These are phyloP conservation scores for Columba guinea DNA, from an alignment of 2,797 vertebrate genomes.

Conservation along the genomic window DNA sequence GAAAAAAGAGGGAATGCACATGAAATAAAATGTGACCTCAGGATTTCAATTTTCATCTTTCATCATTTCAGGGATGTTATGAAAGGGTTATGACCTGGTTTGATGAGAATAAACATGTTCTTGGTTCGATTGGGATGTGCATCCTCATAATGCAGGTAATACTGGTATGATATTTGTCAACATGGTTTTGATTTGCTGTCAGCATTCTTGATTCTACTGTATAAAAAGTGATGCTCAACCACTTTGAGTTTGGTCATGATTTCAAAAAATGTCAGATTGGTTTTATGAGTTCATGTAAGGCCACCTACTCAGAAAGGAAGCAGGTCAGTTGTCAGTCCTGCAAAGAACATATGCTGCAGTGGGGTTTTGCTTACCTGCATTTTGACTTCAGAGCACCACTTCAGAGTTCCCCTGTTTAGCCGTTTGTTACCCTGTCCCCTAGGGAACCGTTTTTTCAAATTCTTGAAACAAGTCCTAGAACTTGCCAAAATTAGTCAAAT, in stretches of 20 bases:
- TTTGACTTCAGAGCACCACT: not conserved
- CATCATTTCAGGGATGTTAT: slow-evolving; percentile 88
- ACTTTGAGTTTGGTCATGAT: not conserved
- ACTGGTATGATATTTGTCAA: not conserved
- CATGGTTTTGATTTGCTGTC: not conserved
- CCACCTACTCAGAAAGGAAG: not conserved
- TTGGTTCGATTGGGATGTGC: slow-evolving; percentile 93
- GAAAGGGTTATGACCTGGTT: slow-evolving; percentile 94
- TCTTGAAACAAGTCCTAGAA: not conserved
- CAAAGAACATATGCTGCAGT: not conserved
- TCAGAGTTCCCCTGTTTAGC: not conserved
- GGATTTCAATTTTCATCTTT: not conserved
- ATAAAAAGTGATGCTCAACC: not conserved
- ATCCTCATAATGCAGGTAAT: slow-evolving; percentile 94
- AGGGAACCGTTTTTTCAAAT: not conserved
- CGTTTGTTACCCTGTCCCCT: not conserved
- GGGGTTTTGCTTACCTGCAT: not conserved
- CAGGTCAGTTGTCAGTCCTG: not conserved
- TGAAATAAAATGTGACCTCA: not conserved
- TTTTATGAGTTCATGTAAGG: not conserved
- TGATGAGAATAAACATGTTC: slow-evolving; percentile 92
- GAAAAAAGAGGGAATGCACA: not conserved
- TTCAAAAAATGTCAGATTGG: not conserved
- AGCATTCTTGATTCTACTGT: not conserved
- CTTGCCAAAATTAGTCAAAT: not conserved